phyloP scores from a whole-genome alignment of 2,888 invertebrate species.

The Notodonta dromedarius region DNA sequence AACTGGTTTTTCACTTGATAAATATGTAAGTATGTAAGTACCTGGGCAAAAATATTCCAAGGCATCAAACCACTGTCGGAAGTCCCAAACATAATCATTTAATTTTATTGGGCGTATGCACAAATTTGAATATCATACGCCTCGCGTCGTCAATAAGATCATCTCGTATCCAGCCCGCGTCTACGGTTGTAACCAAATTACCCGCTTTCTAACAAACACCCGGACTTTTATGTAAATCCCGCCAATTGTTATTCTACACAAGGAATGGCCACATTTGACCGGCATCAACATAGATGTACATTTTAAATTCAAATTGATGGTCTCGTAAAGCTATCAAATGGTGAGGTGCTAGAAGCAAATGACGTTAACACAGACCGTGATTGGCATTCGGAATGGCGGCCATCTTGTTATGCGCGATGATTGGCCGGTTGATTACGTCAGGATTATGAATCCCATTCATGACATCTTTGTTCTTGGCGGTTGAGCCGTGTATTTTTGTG shows the following conservation, averaged over 20 bases:
- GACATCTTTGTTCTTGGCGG: slow-evolving; percentile 37
- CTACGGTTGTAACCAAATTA: slow-evolving; percentile 79
- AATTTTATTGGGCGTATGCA: slow-evolving; percentile 67
- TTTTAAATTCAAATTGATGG: slow-evolving; percentile 82
- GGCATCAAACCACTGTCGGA: slow-evolving; percentile 59
- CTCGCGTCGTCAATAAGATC: slow-evolving; percentile 62
- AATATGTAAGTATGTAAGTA: neutral
- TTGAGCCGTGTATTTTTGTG: slow-evolving; percentile 25
- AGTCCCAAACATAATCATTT: slow-evolving; percentile 68
- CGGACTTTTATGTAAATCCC: slow-evolving; percentile 81
- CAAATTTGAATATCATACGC: slow-evolving; percentile 64
- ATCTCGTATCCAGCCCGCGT: slow-evolving; percentile 72
- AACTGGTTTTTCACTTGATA: slow-evolving; percentile 40
- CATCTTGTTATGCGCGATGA: slow-evolving; percentile 67
- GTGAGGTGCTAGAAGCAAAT: slow-evolving; percentile 74
- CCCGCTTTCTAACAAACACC: slow-evolving; percentile 84
- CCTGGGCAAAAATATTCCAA: slow-evolving; percentile 36
- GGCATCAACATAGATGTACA: slow-evolving; percentile 78
- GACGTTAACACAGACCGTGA: slow-evolving; percentile 72
- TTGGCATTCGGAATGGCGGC: slow-evolving; percentile 72
- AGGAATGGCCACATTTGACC: slow-evolving; percentile 81
- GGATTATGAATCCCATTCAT: slow-evolving; percentile 60
- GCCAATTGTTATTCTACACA: slow-evolving; percentile 78
- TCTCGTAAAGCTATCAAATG: slow-evolving; percentile 82
- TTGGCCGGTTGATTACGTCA: slow-evolving; percentile 63